Evolutionary conservation across 2,888 invertebrate genomes (phyloP).

Genomic region (Trissolcus japonicus): DNA sequence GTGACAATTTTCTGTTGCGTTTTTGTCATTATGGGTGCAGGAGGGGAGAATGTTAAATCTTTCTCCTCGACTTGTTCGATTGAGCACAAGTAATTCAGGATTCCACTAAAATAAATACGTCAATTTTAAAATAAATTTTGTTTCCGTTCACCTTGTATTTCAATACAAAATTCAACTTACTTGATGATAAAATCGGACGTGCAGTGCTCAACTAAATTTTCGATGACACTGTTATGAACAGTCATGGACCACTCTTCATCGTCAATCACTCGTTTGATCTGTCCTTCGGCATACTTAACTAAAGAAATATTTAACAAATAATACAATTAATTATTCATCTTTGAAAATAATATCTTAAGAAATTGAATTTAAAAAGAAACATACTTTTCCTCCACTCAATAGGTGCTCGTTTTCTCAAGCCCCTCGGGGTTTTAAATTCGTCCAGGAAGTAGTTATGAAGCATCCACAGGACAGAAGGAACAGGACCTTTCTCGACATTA

Average conservation of each 20-base stretch:
- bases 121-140: neutral
- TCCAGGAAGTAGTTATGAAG: conserved; percentile 37
- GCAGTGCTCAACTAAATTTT: conserved; percentile 58
- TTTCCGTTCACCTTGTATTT: neutral
- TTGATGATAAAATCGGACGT: conserved; percentile 62
- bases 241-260: conserved; percentile 63
- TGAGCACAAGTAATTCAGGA: conserved; percentile 62
- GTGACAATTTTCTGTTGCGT: conserved; percentile 74
- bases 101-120: conserved; percentile 54
- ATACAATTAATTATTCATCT: neutral
- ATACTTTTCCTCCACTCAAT: conserved; percentile 35
- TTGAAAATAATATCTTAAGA: neutral
- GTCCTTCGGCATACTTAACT: conserved; percentile 63
- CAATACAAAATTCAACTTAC: conserved; percentile 57
- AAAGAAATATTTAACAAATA: too few relatives aligned
- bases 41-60: conserved; percentile 73
- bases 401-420: conserved; percentile 18
- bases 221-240: conserved; percentile 60
- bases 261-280: conserved; percentile 61
- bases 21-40: conserved; percentile 76
- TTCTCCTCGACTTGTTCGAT: conserved; percentile 51
- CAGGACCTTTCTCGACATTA: conserved; percentile 10
- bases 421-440: conserved; percentile 34
- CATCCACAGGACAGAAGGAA: conserved; percentile 33
- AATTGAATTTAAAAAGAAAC: neutral